These are phyloP conservation scores for Salvator merianae DNA, from an alignment of 2,113 vertebrate species.

Conservation along the genomic window DNA sequence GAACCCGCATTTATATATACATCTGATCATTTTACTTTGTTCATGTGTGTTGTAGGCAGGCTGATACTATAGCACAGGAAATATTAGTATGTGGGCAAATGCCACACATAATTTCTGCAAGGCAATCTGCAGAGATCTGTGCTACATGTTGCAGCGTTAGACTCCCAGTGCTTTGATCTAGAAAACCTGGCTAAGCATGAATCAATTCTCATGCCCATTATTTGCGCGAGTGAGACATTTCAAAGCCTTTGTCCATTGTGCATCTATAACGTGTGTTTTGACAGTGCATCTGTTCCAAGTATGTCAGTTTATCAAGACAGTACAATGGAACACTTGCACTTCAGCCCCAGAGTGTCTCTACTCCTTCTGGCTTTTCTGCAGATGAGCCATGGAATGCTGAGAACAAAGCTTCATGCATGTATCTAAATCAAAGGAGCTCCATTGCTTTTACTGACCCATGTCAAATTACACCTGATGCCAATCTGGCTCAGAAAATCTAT, in stretches of 20 bases:
- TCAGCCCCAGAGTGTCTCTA: not conserved
- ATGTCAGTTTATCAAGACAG: not conserved
- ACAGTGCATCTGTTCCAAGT: not conserved
- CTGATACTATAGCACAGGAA: not conserved
- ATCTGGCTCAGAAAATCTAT: slow-evolving; percentile 22
- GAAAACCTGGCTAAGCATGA: slow-evolving; percentile 20
- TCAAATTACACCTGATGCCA: slow-evolving; percentile 24
- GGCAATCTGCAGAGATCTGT: slow-evolving; percentile 20
- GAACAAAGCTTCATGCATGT: not conserved
- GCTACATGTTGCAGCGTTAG: slow-evolving; percentile 5
- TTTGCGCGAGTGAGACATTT: slow-evolving; percentile 4
- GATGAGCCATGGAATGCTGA: slow-evolving; percentile 4
- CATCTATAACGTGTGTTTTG: not conserved
- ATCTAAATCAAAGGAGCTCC: slow-evolving; percentile 2
- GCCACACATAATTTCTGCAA: slow-evolving; percentile 17
- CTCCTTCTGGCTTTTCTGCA: not conserved
- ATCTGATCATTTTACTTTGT: not conserved
- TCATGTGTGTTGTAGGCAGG: not conserved
- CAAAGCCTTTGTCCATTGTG: not conserved
- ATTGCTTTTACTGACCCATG: slow-evolving; percentile 25
- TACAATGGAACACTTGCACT: not conserved
- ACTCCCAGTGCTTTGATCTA: slow-evolving; percentile 1
- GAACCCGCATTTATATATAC: not conserved
- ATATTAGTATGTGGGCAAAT: not conserved
- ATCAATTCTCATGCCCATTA: slow-evolving; percentile 12